Percentiles rank a stretch among this genome's conserved stretches.
These are phyloP conservation scores for Arremon aurantiirostris DNA, from an alignment of 2,797 vertebrate species.

Conservation along the genomic window DNA sequence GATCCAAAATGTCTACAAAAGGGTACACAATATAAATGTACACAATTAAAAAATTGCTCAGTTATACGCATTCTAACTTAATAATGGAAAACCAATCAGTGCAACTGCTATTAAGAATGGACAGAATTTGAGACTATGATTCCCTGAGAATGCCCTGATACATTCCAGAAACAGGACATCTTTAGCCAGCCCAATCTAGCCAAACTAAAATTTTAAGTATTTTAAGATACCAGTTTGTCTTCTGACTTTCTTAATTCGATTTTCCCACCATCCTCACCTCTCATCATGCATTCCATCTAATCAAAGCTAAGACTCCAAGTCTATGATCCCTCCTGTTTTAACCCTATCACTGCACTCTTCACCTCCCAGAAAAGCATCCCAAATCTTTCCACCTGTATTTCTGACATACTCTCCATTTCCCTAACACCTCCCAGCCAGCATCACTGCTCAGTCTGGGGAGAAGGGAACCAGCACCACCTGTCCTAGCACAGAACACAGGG, in stretches of 20 bases:
- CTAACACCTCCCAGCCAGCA: neutral
- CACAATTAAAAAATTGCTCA: neutral
- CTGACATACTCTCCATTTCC: neutral
- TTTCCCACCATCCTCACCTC: neutral
- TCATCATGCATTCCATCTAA: neutral
- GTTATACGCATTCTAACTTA: neutral
- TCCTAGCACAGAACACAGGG: neutral
- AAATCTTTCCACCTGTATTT: accelerated
- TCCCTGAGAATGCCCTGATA: neutral
- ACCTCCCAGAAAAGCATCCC: neutral
- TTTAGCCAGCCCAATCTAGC: neutral
- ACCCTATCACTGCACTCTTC: neutral
- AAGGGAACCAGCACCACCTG: neutral
- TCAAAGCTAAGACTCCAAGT: neutral
- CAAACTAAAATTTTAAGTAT: neutral
- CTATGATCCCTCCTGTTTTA: neutral
- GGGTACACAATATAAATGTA: neutral
- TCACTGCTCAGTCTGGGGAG: neutral
- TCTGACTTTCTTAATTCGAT: neutral
- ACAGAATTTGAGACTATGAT: neutral
- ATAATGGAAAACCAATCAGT: neutral
- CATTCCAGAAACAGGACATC: neutral
- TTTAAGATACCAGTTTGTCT: neutral
- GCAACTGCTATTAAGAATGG: neutral
- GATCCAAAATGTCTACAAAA: neutral